Conservation (phyloP, 2,113 vertebrate species). For the Glaucomys volans region DNA sequence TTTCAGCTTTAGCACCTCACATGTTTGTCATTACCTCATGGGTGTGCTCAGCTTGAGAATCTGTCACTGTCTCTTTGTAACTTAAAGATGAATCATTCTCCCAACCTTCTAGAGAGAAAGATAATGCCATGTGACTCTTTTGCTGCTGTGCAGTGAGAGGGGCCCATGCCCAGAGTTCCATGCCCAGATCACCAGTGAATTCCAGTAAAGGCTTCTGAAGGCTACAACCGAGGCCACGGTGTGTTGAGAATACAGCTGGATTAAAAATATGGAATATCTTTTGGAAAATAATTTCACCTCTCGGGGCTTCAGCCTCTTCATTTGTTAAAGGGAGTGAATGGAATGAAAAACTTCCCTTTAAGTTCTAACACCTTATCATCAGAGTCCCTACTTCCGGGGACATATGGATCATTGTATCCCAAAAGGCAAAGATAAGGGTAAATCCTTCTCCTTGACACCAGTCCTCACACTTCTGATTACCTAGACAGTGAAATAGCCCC, state of each 20-base stretch:
- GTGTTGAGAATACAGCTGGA: background rate
- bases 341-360: conserved; percentile 27
- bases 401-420: no score
- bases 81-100: conserved; percentile 35
- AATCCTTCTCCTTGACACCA: background rate
- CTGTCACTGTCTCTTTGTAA: conserved; percentile 54
- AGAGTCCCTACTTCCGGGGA: background rate
- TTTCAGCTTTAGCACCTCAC: background rate
- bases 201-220: background rate
- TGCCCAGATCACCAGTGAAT: background rate
- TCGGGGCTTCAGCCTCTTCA: background rate
- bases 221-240: background rate
- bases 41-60: background rate
- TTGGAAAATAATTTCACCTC: conserved; percentile 11
- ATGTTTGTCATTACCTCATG: conserved; percentile 53
- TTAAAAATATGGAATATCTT: background rate
- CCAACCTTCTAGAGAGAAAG: background rate
- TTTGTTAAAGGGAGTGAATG: background rate
- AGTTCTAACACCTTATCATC: background rate
- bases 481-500: background rate
- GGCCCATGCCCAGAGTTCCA: background rate
- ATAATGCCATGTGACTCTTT: background rate
- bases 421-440: conserved; percentile 1
- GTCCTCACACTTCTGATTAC: background rate
- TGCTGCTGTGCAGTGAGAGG: background rate